Conservation (phyloP, 2,113 vertebrate species). For the Cyprinodon tularosa region DNA sequence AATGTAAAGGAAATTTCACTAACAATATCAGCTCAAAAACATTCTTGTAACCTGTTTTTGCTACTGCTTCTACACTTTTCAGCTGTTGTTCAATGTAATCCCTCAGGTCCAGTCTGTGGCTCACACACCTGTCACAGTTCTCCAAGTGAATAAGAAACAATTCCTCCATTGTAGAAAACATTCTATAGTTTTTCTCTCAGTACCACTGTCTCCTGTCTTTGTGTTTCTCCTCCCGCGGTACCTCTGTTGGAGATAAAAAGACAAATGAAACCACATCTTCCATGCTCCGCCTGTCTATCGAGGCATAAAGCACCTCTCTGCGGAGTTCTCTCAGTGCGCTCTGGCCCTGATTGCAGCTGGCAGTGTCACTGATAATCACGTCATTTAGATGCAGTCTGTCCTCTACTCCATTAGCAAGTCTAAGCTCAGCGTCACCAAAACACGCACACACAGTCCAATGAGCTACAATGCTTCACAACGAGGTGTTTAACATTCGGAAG, state of each 20-base stretch:
- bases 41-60: slow-evolving; percentile 20
- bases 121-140: slow-evolving; percentile 16
- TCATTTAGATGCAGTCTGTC: slow-evolving; percentile 76
- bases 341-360: slow-evolving; percentile 75
- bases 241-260: slow-evolving; percentile 56
- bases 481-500: slow-evolving; percentile 49
- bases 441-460: slow-evolving; percentile 34
- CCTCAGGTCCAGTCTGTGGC: slow-evolving; percentile 9
- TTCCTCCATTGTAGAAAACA: slow-evolving; percentile 36
- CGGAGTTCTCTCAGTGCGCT: slow-evolving; percentile 48
- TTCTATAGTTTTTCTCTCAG: slow-evolving; percentile 35
- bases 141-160: slow-evolving; percentile 32
- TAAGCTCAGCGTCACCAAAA: slow-evolving; percentile 50
- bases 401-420: slow-evolving; percentile 69
- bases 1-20: slow-evolving; percentile 55
- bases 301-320: slow-evolving; percentile 67
- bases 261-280: slow-evolving; percentile 50
- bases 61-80: slow-evolving; percentile 21
- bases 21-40: slow-evolving; percentile 38
- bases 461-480: slow-evolving; percentile 33
- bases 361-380: slow-evolving; percentile 77
- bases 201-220: slow-evolving; percentile 30
- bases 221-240: slow-evolving; percentile 31
- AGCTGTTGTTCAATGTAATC: slow-evolving; percentile 33
- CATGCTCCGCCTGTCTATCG: slow-evolving; percentile 38